These are phyloP conservation scores for Smutsia gigantea DNA, from an alignment of 2,797 vertebrate genomes.

Conservation along the genomic window DNA sequence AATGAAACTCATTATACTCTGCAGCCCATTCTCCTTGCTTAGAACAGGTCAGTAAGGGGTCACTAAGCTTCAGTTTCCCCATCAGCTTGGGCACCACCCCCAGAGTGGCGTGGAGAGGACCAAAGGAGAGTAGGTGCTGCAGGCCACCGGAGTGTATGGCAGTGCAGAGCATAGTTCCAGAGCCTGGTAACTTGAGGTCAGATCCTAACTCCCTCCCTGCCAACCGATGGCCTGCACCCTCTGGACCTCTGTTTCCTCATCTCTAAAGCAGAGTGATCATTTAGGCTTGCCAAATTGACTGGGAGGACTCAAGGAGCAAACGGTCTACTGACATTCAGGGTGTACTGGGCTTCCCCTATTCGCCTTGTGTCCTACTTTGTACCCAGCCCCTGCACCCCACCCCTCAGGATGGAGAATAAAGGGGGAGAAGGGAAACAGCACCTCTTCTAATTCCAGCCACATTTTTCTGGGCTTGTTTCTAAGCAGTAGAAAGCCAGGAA, in stretches of 20 bases:
- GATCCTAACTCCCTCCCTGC: background rate
- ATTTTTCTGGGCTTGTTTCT: conserved; percentile 37
- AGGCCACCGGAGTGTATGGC: fast-evolving
- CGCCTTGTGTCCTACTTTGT: background rate
- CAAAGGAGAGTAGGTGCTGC: background rate
- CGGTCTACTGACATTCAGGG: background rate
- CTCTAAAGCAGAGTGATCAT: background rate
- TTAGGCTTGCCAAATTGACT: background rate
- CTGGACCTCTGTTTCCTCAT: background rate
- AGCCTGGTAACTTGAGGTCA: background rate
- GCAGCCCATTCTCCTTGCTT: background rate
- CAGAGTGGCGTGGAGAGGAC: background rate
- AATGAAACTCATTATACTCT: background rate
- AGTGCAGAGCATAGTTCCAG: background rate
- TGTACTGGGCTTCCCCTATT: background rate
- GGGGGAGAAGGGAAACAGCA: background rate
- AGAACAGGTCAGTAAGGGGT: background rate
- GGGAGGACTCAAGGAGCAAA: background rate
- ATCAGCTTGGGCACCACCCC: background rate
- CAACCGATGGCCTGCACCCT: background rate
- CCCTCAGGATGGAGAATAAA: background rate
- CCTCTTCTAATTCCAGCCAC: background rate
- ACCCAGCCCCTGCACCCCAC: background rate
- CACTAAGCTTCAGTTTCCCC: background rate
- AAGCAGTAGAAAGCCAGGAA: conserved; percentile 34